Evolutionary conservation across 2,888 invertebrate species (phyloP).

Genomic region (Mystacides longicornis): DNA sequence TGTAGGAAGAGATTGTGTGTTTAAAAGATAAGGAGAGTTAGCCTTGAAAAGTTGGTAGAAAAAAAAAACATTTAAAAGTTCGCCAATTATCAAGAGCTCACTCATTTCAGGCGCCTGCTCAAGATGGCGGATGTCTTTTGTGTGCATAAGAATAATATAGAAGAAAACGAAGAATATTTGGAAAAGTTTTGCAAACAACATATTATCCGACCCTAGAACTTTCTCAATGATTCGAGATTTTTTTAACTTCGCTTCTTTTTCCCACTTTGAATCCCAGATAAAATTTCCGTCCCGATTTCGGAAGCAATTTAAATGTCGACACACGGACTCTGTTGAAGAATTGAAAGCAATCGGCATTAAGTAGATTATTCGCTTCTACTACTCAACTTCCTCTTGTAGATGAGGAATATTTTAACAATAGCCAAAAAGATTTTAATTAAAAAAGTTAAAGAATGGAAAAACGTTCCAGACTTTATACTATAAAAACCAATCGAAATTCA

Average conservation of each 20-base stretch:
- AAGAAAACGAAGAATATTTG: conserved; percentile 9
- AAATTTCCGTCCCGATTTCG: conserved; percentile 2
- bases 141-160: conserved; percentile 8
- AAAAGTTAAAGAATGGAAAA: too few species aligned
- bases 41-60: conserved; percentile 25
- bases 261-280: background rate
- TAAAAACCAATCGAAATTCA: too few species aligned
- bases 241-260: too few species aligned
- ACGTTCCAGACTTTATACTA: too few species aligned
- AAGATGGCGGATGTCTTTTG: conserved; percentile 17
- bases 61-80: conserved; percentile 19
- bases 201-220: conserved; percentile 4
- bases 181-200: conserved; percentile 17
- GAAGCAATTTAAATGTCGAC: conserved; percentile 5
- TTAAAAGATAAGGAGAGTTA: background rate
- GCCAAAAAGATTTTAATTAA: too few species aligned
- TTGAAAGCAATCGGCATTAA: background rate
- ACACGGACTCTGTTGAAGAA: background rate
- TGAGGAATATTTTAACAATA: too few species aligned
- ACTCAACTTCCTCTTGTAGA: too few species aligned
- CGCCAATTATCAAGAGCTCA: conserved; percentile 20
- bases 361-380: too few species aligned
- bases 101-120: conserved; percentile 8
- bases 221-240: conserved; percentile 6
- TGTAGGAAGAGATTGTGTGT: background rate